A percentile compares a stretch with the other conserved stretches of the same genome.
Conservation (phyloP, 2,888 invertebrate genomes). For the Andrena flavipes region DNA sequence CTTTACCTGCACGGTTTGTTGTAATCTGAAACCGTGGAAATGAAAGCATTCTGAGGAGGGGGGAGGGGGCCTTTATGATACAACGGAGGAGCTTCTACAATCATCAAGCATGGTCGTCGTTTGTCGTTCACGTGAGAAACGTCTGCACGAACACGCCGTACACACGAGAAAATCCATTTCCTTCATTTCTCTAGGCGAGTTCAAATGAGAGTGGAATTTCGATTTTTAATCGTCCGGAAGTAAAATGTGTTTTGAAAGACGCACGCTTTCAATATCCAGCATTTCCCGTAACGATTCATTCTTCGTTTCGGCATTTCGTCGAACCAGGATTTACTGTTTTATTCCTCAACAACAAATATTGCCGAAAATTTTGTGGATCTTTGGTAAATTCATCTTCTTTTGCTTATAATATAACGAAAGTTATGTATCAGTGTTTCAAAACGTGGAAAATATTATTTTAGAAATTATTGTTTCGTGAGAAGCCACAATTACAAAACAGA, state of each 20-base stretch:
- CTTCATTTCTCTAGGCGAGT: constrained; percentile 6
- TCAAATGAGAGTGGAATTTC: constrained; percentile 21
- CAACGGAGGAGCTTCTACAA: constrained; percentile 36
- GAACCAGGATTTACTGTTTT: no score
- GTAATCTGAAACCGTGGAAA: constrained; percentile 47
- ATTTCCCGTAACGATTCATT: neutral
- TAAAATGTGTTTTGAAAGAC: constrained; percentile 1
- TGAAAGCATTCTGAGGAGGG: constrained; percentile 39
- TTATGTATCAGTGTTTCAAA: no score
- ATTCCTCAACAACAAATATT: no score
- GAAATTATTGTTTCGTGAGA: no score
- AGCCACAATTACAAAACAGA: no score
- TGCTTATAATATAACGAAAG: no score
- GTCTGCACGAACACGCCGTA: neutral
- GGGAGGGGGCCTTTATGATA: constrained; percentile 29
- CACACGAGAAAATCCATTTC: constrained; percentile 30
- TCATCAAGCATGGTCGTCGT: constrained; percentile 40
- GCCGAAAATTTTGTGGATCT: no score
- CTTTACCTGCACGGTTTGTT: constrained; percentile 39
- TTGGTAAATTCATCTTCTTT: no score
- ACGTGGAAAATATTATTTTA: no score
- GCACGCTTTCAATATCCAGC: neutral
- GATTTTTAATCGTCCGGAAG: constrained; percentile 22
- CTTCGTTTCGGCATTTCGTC: no score
- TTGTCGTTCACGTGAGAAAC: constrained; percentile 27